Conservation (phyloP, 2,797 vertebrate genomes). For the Stomatorhinus walkeri region DNA sequence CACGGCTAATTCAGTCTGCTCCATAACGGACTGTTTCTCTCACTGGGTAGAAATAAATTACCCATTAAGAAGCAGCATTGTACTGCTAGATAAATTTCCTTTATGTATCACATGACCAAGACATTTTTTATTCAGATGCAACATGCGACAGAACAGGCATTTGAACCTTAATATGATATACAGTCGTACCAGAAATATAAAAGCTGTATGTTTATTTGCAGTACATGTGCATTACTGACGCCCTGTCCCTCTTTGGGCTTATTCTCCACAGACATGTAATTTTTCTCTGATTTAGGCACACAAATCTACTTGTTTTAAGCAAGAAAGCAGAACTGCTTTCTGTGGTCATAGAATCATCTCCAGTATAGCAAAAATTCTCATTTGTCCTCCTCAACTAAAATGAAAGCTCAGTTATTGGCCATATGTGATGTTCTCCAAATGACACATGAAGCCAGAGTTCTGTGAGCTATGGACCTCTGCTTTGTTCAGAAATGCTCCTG, state of each 20-base stretch:
- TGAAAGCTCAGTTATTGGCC: not conserved
- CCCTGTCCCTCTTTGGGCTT: not conserved
- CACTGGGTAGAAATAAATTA: not conserved
- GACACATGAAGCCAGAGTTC: not conserved
- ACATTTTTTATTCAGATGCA: not conserved
- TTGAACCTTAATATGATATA: not conserved
- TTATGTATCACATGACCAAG: not conserved
- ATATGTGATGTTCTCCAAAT: not conserved
- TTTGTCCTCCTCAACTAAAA: not conserved
- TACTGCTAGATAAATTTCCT: not conserved
- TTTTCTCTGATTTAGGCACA: not conserved
- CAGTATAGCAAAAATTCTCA: not conserved
- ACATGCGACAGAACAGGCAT: not conserved
- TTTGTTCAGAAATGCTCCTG: not conserved
- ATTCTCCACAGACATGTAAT: not conserved
- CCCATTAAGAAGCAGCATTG: not conserved
- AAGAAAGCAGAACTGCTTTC: not conserved
- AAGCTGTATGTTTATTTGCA: not conserved
- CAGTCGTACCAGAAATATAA: not conserved
- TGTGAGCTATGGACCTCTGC: not conserved
- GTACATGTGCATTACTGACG: not conserved
- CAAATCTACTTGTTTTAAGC: not conserved
- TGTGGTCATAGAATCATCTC: not conserved
- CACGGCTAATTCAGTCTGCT: not conserved
- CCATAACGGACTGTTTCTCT: not conserved